phyloP scores from a whole-genome alignment of 2,797 vertebrate species.

The Pseudocheirus occidentalis region DNA sequence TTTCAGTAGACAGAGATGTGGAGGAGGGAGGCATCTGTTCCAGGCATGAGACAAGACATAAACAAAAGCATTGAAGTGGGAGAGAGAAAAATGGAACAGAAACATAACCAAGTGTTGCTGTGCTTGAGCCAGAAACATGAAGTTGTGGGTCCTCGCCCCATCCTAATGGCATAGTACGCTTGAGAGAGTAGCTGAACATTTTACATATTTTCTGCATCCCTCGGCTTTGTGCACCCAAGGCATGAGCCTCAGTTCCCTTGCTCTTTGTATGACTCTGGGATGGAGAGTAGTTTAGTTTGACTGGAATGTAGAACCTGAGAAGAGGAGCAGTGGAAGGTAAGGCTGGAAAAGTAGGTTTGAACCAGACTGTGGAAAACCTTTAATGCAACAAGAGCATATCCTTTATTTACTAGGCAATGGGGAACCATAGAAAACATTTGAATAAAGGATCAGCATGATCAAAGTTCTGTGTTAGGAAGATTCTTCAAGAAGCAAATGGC shows the following conservation, averaged over 20 bases:
- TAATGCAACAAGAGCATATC: not conserved
- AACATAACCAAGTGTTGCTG: not conserved
- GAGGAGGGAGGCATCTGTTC: not conserved
- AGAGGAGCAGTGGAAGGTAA: not conserved
- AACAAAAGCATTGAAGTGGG: not conserved
- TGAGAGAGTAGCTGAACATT: not conserved
- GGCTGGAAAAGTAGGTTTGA: not conserved
- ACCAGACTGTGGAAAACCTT: not conserved
- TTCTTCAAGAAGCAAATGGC: not conserved
- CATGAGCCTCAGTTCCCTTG: not conserved
- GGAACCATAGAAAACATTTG: not conserved
- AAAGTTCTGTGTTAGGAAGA: not conserved
- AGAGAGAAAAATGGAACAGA: not conserved
- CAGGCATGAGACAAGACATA: not conserved
- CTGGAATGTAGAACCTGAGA: not conserved
- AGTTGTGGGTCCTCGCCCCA: not conserved
- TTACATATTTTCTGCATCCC: not conserved
- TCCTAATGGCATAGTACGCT: not conserved
- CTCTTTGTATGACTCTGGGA: not conserved
- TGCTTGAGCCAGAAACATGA: not conserved
- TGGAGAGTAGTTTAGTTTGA: not conserved
- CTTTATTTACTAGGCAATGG: not conserved
- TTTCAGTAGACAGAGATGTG: not conserved
- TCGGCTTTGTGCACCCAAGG: not conserved
- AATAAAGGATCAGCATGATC: not conserved